Percentiles rank a stretch among this genome's conserved stretches.
These are phyloP conservation scores for Leptestheria dahalacensis DNA, from an alignment of 1,140 invertebrate genomes.

Conservation along the genomic window DNA sequence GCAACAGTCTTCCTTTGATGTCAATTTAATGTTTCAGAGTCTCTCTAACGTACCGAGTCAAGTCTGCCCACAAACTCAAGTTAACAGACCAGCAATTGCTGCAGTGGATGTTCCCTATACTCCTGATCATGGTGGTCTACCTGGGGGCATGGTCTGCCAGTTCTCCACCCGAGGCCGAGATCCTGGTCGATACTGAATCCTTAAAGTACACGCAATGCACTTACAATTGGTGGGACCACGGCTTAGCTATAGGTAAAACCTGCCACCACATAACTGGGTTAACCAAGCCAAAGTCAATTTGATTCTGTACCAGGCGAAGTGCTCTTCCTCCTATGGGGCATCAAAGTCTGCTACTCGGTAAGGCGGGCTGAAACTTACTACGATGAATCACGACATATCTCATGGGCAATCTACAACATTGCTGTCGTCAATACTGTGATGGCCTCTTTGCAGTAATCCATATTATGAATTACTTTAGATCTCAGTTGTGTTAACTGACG, in stretches of 20 bases:
- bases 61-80: conserved; percentile 84
- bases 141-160: conserved; percentile 76
- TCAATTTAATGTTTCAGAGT: too few relatives aligned
- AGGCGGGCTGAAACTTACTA: conserved; percentile 79
- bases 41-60: conserved; percentile 82
- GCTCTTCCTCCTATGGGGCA: conserved; percentile 74
- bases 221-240: conserved; percentile 87
- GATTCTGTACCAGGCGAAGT: conserved; percentile 52
- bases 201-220: conserved; percentile 73
- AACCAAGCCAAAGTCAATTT: too few relatives aligned
- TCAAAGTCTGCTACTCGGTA: conserved; percentile 74
- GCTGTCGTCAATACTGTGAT: conserved; percentile 77
- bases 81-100: conserved; percentile 59
- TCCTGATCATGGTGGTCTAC: conserved; percentile 74
- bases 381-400: conserved; percentile 80
- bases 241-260: conserved; percentile 60
- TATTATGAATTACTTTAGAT: not conserved
- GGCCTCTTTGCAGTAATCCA: conserved; percentile 65
- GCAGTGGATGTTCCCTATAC: conserved; percentile 78
- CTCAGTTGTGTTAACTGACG: not conserved
- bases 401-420: conserved; percentile 86
- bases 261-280: too few relatives aligned
- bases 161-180: conserved; percentile 53
- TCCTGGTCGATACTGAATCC: conserved; percentile 38
- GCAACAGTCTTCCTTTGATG: too few relatives aligned